phyloP scores from a whole-genome alignment of 1,140 invertebrate genomes.

The Bicyclus anynana region DNA sequence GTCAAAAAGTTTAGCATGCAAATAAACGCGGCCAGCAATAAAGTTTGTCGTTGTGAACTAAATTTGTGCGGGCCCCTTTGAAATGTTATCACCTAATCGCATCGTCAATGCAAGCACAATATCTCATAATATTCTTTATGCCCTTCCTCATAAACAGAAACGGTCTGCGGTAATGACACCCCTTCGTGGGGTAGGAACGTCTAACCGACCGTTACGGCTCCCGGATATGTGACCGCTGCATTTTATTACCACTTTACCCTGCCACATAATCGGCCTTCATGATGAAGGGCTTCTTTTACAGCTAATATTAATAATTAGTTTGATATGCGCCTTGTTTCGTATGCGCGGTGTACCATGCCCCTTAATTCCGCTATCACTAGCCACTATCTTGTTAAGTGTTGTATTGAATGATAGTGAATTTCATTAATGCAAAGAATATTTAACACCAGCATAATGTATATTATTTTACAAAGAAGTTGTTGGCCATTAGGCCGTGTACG shows the following conservation, averaged over 20 bases:
- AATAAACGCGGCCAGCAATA: conserved; percentile 23
- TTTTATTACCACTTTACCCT: conserved; percentile 75
- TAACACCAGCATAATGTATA: too few species aligned
- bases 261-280: conserved; percentile 75
- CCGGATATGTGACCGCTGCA: conserved; percentile 74
- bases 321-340: conserved; percentile 36
- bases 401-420: neutral
- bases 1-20: neutral
- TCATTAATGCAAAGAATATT: too few species aligned
- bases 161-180: conserved; percentile 66
- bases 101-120: conserved; percentile 65
- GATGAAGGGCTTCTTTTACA: conserved; percentile 66
- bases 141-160: conserved; percentile 70
- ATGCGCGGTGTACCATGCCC: conserved; percentile 20
- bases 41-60: conserved; percentile 51
- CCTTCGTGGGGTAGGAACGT: conserved; percentile 51
- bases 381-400: neutral
- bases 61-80: conserved; percentile 40
- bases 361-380: neutral
- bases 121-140: conserved; percentile 76
- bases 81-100: conserved; percentile 67
- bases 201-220: conserved; percentile 68
- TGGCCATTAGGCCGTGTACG: too few species aligned
- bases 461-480: too few species aligned
- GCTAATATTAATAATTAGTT: conserved; percentile 46